Conservation (phyloP, 2,113 vertebrate genomes). For the Atherinomorus stipes region DNA sequence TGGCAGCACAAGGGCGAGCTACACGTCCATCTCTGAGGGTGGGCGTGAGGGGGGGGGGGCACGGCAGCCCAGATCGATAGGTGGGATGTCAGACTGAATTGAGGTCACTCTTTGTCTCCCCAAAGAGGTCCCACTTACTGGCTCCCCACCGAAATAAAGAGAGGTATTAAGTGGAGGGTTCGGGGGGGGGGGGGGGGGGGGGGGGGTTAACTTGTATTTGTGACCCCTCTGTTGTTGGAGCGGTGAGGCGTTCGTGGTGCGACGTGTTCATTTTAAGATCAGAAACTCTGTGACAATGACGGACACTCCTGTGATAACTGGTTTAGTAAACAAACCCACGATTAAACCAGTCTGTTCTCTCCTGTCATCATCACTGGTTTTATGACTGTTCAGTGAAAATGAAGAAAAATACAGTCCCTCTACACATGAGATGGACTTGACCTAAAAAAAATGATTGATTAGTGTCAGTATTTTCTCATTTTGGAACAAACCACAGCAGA, state of each 20-base stretch:
- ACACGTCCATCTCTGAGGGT: constrained; percentile 62
- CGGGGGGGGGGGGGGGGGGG: not conserved
- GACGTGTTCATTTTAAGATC: constrained; percentile 33
- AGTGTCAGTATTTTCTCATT: too few relatives aligned
- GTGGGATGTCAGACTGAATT: constrained; percentile 81
- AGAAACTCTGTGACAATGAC: not conserved
- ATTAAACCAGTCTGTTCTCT: too few relatives aligned
- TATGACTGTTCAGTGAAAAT: too few relatives aligned
- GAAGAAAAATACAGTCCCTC: too few relatives aligned
- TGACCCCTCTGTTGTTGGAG: constrained; percentile 43
- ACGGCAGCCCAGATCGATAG: constrained; percentile 77
- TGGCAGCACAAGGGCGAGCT: constrained; percentile 64
- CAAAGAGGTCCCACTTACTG: constrained; percentile 74
- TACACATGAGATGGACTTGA: too few relatives aligned
- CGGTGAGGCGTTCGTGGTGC: constrained; percentile 5
- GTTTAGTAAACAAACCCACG: not conserved
- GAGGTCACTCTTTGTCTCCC: constrained; percentile 82
- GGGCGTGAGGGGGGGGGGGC: constrained; percentile 33
- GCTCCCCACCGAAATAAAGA: constrained; percentile 66
- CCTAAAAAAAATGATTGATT: too few relatives aligned
- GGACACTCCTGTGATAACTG: not conserved
- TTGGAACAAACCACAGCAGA: too few relatives aligned
- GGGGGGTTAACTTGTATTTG: constrained; percentile 7
- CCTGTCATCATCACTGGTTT: too few relatives aligned
- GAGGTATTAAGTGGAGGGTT: constrained; percentile 43